Evolutionary conservation across 1,140 invertebrate species (phyloP).

Genomic region (Papilio glaucus): DNA sequence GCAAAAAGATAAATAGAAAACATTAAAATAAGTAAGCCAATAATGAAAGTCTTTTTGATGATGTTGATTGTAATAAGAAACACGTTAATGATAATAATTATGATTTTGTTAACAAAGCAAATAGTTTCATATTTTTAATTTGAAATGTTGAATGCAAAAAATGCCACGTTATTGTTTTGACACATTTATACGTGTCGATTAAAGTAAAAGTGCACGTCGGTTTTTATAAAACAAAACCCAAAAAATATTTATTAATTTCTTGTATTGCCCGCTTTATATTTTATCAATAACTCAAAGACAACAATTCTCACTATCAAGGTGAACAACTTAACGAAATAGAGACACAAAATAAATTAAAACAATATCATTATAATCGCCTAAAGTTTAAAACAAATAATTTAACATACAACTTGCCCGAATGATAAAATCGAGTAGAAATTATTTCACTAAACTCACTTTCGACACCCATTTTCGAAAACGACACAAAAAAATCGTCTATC

Average conservation of each 20-base stretch:
- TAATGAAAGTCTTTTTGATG: no score
- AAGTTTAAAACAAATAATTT: not conserved
- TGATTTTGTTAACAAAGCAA: no score
- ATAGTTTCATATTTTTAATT: no score
- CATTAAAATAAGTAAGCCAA: no score
- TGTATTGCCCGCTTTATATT: not conserved
- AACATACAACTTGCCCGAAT: not conserved
- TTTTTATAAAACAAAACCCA: not conserved
- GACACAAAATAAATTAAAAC: not conserved
- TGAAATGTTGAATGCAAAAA: no score
- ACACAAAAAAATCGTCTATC: slow-evolving; percentile 31
- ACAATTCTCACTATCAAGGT: not conserved
- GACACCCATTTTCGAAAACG: slow-evolving; percentile 56
- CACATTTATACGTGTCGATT: not conserved
- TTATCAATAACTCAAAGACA: not conserved
- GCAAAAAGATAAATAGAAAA: no score
- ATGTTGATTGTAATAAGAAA: no score
- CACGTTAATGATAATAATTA: no score
- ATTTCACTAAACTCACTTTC: slow-evolving; percentile 59
- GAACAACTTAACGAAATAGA: not conserved
- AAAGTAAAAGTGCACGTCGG: not conserved
- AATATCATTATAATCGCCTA: not conserved
- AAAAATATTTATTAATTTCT: not conserved
- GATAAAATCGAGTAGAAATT: slow-evolving; percentile 4
- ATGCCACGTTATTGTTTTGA: not conserved